A percentile compares a stretch with the other conserved stretches of the same genome.
These are phyloP conservation scores for Platygyra sinensis DNA, from an alignment of 64 coral and sea anemone species.

Conservation along the genomic window DNA sequence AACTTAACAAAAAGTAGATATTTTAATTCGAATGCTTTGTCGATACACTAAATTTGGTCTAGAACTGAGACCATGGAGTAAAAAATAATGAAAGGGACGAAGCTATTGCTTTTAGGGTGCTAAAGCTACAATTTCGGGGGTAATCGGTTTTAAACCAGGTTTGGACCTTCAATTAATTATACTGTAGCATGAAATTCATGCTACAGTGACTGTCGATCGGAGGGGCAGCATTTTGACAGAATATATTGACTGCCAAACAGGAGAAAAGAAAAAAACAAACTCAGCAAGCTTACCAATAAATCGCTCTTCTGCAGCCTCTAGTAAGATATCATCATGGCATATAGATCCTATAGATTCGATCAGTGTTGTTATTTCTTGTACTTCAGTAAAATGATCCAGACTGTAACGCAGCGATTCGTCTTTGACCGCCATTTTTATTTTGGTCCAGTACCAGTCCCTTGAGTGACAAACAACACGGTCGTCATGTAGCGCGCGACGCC, in stretches of 20 bases:
- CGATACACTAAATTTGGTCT: too few relatives aligned
- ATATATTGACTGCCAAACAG: background rate
- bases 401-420: conserved; percentile 33
- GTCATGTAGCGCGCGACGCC: background rate
- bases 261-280: background rate
- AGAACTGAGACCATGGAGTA: too few relatives aligned
- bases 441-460: background rate
- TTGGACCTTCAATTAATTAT: too few relatives aligned
- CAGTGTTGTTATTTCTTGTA: conserved; percentile 73
- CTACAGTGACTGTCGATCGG: too few relatives aligned
- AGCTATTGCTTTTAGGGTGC: too few relatives aligned
- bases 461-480: background rate
- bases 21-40: too few relatives aligned
- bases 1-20: too few relatives aligned
- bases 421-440: conserved; percentile 9
- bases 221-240: too few relatives aligned
- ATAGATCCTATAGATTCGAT: conserved; percentile 71
- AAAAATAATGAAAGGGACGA: too few relatives aligned
- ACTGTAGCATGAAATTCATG: too few relatives aligned
- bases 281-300: conserved; percentile 50
- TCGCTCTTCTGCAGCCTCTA: conserved; percentile 82
- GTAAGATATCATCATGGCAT: conserved; percentile 75
- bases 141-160: too few relatives aligned
- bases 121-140: too few relatives aligned
- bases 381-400: conserved; percentile 74